Conservation (phyloP, 2,113 vertebrate species). For the Lichenostomus cassidix region DNA sequence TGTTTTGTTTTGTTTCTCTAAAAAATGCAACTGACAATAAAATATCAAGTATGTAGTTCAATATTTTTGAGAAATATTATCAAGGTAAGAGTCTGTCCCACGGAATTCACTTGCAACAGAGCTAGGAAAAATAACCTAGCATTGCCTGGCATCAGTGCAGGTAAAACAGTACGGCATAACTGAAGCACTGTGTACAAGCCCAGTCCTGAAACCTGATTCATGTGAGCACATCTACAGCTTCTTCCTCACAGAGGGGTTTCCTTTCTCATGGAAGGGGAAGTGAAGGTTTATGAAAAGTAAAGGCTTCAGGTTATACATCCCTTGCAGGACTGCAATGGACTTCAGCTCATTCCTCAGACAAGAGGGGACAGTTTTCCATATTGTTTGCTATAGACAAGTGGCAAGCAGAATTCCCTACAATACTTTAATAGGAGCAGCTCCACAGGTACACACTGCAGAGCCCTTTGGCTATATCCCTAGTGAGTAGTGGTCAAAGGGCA, state of each 20-base stretch:
- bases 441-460: neutral
- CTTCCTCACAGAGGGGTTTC: neutral
- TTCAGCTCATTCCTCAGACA: neutral
- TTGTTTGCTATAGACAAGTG: neutral
- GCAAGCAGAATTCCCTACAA: neutral
- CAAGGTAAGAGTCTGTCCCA: neutral
- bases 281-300: neutral
- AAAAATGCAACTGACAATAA: neutral
- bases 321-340: neutral
- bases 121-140: neutral
- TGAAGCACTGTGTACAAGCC: conserved; percentile 1
- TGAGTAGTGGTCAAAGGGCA: neutral
- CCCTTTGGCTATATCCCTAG: neutral
- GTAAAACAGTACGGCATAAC: neutral
- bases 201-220: conserved; percentile 24
- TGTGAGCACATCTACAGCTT: neutral
- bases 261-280: neutral
- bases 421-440: neutral
- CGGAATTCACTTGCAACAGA: neutral
- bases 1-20: neutral
- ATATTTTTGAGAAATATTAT: neutral
- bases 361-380: neutral
- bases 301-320: neutral
- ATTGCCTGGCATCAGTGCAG: neutral
- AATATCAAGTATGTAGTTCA: neutral